A percentile compares a stretch with the other conserved stretches of the same genome.
Evolutionary conservation across 2,888 invertebrate species (phyloP).

Genomic region (Amphiduros pacificus): DNA sequence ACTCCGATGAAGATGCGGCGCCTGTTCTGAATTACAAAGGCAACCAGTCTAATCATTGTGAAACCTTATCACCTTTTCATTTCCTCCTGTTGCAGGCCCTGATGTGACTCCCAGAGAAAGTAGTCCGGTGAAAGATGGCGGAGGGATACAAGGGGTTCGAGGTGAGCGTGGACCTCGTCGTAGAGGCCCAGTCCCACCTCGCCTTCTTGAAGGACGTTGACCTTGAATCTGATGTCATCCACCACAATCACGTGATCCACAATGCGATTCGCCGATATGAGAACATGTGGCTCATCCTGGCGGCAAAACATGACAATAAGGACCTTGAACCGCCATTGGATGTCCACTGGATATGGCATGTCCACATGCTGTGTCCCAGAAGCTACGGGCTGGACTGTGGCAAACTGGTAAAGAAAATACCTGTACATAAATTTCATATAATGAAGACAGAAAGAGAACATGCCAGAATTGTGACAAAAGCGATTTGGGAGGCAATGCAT

Average conservation of each 20-base stretch:
- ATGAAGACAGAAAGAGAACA: slow-evolving; percentile 41
- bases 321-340: slow-evolving; percentile 61
- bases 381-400: slow-evolving; percentile 47
- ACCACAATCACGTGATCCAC: background rate
- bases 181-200: slow-evolving; percentile 1
- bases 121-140: too few species aligned
- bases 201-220: slow-evolving; percentile 7
- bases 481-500: slow-evolving; percentile 37
- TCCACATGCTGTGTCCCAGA: slow-evolving; percentile 52
- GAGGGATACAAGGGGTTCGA: background rate
- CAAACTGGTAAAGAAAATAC: slow-evolving; percentile 41
- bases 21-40: too few species aligned
- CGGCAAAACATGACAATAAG: slow-evolving; percentile 40
- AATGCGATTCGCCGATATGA: slow-evolving; percentile 45
- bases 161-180: slow-evolving; percentile 4
- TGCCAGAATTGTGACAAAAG: slow-evolving; percentile 37
- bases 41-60: too few species aligned
- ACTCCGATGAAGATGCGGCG: too few species aligned
- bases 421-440: slow-evolving; percentile 57
- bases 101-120: too few species aligned
- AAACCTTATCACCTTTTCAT: too few species aligned
- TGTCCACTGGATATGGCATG: slow-evolving; percentile 63
- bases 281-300: slow-evolving; percentile 61
- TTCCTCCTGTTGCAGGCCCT: too few species aligned
- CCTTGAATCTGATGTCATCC: background rate